These are phyloP conservation scores for Microcaecilia unicolor DNA, from an alignment of 2,797 vertebrate genomes.

Conservation along the genomic window DNA sequence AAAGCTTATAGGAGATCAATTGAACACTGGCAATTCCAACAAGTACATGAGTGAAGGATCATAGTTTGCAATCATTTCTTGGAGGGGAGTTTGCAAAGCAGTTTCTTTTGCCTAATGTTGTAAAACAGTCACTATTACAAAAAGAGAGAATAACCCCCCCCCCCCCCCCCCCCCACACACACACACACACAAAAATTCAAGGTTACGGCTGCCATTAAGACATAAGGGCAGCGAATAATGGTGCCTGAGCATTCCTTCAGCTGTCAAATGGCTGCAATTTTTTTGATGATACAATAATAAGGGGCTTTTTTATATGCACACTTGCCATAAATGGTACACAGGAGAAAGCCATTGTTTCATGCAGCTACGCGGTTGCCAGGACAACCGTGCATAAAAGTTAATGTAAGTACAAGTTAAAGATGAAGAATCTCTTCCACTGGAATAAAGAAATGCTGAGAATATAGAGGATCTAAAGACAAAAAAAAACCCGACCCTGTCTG, in stretches of 20 bases:
- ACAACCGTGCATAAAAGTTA: constrained; percentile 54
- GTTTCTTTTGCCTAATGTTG: constrained; percentile 15
- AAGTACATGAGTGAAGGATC: constrained; percentile 36
- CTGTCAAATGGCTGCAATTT: constrained; percentile 43
- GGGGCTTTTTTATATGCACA: constrained; percentile 41
- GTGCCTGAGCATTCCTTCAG: constrained; percentile 33
- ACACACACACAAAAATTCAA: constrained; percentile 36
- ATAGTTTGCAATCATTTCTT: constrained; percentile 29
- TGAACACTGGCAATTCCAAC: constrained; percentile 45
- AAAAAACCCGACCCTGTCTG: constrained; percentile 22
- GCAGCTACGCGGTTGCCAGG: constrained; percentile 54
- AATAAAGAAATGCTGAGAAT: constrained; percentile 31
- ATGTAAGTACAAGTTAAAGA: constrained; percentile 51
- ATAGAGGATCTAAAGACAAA: constrained; percentile 19
- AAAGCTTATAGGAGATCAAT: constrained; percentile 55
- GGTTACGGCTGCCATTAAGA: constrained; percentile 36
- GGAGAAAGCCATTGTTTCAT: constrained; percentile 55
- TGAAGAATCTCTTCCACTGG: constrained; percentile 37
- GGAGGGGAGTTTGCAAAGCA: constrained; percentile 29
- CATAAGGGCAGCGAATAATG: constrained; percentile 33
- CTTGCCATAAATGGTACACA: constrained; percentile 36
- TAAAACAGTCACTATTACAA: constrained; percentile 17
- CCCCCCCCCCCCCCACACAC: too few relatives aligned
- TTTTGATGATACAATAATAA: constrained; percentile 43
- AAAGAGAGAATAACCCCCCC: constrained; percentile 15